Percentiles rank a stretch among this genome's conserved stretches.
phyloP scores from a whole-genome alignment of 1,140 invertebrate species.

The Drosophila ogumai region DNA sequence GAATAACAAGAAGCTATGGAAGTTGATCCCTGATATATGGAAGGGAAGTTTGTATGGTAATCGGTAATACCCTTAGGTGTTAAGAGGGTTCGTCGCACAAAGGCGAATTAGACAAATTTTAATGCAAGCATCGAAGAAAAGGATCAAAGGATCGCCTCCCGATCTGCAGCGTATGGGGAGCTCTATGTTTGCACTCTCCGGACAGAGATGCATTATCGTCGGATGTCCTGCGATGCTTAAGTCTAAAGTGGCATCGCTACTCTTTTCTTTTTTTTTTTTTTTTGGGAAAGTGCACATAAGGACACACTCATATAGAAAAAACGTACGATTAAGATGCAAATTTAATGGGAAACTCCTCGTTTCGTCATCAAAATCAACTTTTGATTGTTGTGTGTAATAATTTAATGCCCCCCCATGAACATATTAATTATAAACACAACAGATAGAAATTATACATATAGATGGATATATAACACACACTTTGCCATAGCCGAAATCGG shows the following conservation, averaged over 20 bases:
- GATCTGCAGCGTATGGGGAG: slow-evolving; percentile 5
- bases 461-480: slow-evolving; percentile 39
- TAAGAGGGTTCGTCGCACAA: slow-evolving; percentile 48
- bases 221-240: slow-evolving; percentile 6
- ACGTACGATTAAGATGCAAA: slow-evolving; percentile 32
- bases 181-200: background rate
- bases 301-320: slow-evolving; percentile 13
- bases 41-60: slow-evolving; percentile 18
- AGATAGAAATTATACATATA: slow-evolving; percentile 29
- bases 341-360: slow-evolving; percentile 32
- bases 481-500: slow-evolving; percentile 47
- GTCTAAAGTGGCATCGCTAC: slow-evolving; percentile 6
- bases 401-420: slow-evolving; percentile 34
- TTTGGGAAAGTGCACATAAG: slow-evolving; percentile 25
- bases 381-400: slow-evolving; percentile 64
- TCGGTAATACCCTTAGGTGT: slow-evolving; percentile 37
- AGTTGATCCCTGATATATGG: slow-evolving; percentile 19
- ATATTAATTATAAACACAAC: slow-evolving; percentile 41
- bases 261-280: slow-evolving; percentile 26
- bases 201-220: background rate
- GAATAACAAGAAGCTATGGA: slow-evolving; percentile 15
- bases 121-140: slow-evolving; percentile 22
- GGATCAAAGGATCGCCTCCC: background rate
- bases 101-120: slow-evolving; percentile 65
- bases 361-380: slow-evolving; percentile 27